Percentiles rank a stretch among this genome's conserved stretches.
Conservation (phyloP, 2,797 vertebrate genomes). For the Brotula barbata region DNA sequence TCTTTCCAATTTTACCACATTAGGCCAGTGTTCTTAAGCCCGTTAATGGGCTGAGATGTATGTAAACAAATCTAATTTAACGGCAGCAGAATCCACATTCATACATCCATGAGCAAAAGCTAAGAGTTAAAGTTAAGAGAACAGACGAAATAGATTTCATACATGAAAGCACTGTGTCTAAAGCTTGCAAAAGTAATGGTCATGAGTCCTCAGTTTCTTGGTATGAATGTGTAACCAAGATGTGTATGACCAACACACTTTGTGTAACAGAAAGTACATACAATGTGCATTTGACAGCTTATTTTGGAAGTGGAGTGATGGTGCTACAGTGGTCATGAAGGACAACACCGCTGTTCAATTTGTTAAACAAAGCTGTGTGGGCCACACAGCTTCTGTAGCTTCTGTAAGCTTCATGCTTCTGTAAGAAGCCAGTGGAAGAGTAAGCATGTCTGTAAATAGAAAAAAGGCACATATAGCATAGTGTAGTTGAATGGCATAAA, state of each 20-base stretch:
- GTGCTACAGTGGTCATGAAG: too few relatives aligned
- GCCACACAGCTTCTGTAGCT: too few relatives aligned
- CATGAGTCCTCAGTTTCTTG: too few relatives aligned
- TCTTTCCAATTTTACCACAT: too few relatives aligned
- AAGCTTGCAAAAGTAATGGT: neutral
- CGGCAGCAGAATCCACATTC: slow-evolving; percentile 3
- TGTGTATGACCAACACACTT: neutral
- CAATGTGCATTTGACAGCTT: neutral
- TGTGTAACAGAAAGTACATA: neutral
- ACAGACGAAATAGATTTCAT: too few relatives aligned
- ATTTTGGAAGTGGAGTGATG: neutral
- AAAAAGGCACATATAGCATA: neutral
- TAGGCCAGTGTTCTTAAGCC: neutral
- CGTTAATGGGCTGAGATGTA: neutral
- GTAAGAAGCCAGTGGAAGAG: neutral
- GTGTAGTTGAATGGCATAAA: too few relatives aligned
- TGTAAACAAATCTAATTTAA: slow-evolving; percentile 1
- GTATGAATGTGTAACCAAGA: neutral
- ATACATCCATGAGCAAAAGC: slow-evolving; percentile 7
- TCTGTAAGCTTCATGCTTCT: too few relatives aligned
- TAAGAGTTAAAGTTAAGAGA: too few relatives aligned
- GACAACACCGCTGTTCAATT: too few relatives aligned
- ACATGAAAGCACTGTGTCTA: neutral
- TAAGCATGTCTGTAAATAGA: slow-evolving; percentile 2
- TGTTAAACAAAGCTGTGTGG: too few relatives aligned